A percentile compares a stretch with the other conserved stretches of the same genome.
Evolutionary conservation across 1,140 invertebrate species (phyloP).

Genomic region (Babylonia areolata): DNA sequence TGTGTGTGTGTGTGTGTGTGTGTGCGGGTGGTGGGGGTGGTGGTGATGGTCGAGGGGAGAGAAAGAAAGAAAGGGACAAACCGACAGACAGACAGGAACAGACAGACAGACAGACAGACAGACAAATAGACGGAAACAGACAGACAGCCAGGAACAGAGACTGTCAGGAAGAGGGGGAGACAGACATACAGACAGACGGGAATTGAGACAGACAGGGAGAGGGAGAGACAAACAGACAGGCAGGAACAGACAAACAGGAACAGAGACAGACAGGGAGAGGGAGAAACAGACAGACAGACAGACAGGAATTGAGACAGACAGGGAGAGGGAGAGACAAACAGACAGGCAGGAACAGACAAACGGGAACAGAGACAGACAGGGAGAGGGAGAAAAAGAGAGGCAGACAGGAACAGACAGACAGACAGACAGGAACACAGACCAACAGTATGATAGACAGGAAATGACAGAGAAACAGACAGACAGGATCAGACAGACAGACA

Average conservation of each 20-base stretch:
- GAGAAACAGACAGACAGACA: not conserved
- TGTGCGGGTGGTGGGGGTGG: too few relatives aligned
- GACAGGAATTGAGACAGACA: not conserved
- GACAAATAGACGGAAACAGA: too few relatives aligned
- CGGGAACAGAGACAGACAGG: not conserved
- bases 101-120: too few relatives aligned
- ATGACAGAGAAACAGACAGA: not conserved
- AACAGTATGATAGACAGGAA: not conserved
- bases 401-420: not conserved
- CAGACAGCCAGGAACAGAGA: too few relatives aligned
- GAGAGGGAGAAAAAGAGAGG: not conserved
- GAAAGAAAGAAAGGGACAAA: too few relatives aligned
- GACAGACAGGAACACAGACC: not conserved
- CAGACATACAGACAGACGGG: not conserved
- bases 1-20: too few relatives aligned
- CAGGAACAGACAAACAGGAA: not conserved
- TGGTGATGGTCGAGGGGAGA: too few relatives aligned
- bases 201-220: not conserved
- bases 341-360: too few relatives aligned
- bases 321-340: not conserved
- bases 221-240: not conserved
- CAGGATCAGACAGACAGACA: not conserved
- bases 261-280: not conserved
- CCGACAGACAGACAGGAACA: too few relatives aligned
- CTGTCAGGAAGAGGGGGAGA: too few relatives aligned